Evolutionary conservation across 2,113 vertebrate species (phyloP).

Genomic region (Pseudorectes ferrugineus): DNA sequence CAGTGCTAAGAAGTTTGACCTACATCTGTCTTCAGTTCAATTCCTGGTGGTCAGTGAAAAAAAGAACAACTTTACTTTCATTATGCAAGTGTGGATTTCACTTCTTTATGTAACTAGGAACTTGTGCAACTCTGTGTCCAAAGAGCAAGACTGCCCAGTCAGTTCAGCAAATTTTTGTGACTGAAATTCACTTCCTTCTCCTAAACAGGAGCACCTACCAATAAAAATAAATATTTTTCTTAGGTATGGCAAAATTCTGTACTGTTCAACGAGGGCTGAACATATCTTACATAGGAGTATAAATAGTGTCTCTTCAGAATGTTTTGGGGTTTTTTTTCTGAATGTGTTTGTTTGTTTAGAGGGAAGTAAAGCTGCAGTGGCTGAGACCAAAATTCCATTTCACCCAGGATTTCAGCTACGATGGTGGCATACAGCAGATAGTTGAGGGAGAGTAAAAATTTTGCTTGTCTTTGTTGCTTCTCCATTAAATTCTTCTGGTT

Average conservation of each 20-base stretch:
- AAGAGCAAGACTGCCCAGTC: neutral
- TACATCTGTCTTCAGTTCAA: neutral
- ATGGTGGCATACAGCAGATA: neutral
- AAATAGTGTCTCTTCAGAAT: neutral
- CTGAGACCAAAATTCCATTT: neutral
- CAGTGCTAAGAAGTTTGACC: neutral
- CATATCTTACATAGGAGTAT: neutral
- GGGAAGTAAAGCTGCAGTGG: neutral
- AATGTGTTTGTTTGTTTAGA: neutral
- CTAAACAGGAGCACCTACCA: neutral
- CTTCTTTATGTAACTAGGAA: neutral
- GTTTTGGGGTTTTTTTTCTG: neutral
- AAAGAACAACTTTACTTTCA: neutral
- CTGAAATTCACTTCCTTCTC: neutral
- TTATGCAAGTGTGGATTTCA: neutral
- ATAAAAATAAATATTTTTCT: neutral
- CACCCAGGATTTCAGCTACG: neutral
- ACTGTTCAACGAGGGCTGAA: neutral
- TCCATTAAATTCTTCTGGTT: neutral
- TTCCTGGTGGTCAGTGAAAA: neutral
- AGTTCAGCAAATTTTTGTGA: neutral
- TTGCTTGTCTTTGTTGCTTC: neutral
- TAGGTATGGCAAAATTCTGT: neutral
- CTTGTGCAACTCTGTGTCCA: neutral
- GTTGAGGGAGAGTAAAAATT: neutral